Evolutionary conservation across 2,113 vertebrate genomes (phyloP), one percentile per base, ranked within the genome.

Genomic region (Mungos mungo): DNA sequence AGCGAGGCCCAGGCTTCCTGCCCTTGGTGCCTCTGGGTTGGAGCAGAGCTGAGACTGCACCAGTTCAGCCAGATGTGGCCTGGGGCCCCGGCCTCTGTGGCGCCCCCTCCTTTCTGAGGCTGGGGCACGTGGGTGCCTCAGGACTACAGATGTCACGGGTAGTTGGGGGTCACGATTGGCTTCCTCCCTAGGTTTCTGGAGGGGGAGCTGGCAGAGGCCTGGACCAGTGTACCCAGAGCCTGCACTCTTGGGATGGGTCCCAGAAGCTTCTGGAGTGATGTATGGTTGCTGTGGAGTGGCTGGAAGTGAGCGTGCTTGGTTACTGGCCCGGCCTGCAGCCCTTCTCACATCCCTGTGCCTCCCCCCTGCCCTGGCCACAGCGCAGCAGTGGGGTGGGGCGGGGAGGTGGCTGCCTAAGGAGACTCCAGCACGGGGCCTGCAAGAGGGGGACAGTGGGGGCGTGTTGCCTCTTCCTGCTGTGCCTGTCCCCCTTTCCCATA

Each of bases 231-330:
- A 3, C 29, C 18, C 0, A 1, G 69, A 41, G 57, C n/a, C 57
- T 68, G 52, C 14, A 0, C 13, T 41, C 54, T 25, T 15, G n/a
- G 68, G 25, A 4, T 1, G 1, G 45, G 82, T 76, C 52, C 45
- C 71, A 69, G 63, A 72, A 88, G 63, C 81, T 95, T 88, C 90
- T 54, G 57, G 90, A 91, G 47, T 23, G 65, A 50, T 5, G 29
- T 68, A 0, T 84, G n/a, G 14, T 60, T 54, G 63, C 35, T 11
- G 2, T 27, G 29, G 45, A 19, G 47, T 4, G 19, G 74, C 81
- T 10, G 16, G 52, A 65, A 2, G 72, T 16, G 41, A 29, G 35
- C 14, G 7, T 3, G 19, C 41, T 3, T 45, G 80, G 41, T n/a
- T 9, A 2, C 63, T 41, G 54, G 52, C 33, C 27, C 23, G 15